A percentile compares a stretch with the other conserved stretches of the same genome.
Evolutionary conservation across 2,113 vertebrate genomes (phyloP).

Genomic region (Burhinus bistriatus): DNA sequence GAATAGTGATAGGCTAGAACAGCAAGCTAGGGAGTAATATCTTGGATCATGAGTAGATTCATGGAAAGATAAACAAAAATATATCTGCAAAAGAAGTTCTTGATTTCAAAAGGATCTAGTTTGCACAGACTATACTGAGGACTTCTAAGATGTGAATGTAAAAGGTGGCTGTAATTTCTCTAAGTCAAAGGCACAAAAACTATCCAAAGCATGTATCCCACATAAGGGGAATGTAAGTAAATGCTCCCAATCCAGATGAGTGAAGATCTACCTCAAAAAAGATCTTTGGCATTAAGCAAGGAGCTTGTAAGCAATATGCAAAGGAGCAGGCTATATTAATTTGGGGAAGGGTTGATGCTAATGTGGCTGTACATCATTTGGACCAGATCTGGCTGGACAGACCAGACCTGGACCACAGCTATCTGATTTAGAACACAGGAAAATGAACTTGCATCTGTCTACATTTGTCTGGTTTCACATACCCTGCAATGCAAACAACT

Average conservation of each 20-base stretch:
- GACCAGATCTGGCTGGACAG: background rate
- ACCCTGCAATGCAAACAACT: background rate
- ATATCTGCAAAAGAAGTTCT: background rate
- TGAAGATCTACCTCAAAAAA: background rate
- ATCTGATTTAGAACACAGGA: background rate
- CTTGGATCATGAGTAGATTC: background rate
- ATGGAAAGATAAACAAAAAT: background rate
- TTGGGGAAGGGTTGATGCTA: background rate
- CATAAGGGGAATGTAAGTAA: background rate
- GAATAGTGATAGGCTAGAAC: background rate
- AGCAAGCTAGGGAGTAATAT: background rate
- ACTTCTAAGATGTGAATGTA: background rate
- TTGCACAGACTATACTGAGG: background rate
- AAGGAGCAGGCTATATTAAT: background rate
- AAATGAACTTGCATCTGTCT: background rate
- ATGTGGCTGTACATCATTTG: background rate
- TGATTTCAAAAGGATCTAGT: background rate
- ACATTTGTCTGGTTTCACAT: background rate
- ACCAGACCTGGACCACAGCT: background rate
- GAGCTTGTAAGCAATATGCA: background rate
- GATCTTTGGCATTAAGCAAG: background rate
- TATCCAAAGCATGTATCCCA: fast-evolving
- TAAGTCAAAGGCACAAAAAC: background rate
- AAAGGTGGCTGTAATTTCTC: background rate
- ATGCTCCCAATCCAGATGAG: background rate